A percentile compares a stretch with the other conserved stretches of the same genome.
phyloP scores from a whole-genome alignment of 2,113 vertebrate species.

The Steatornis caripensis region DNA sequence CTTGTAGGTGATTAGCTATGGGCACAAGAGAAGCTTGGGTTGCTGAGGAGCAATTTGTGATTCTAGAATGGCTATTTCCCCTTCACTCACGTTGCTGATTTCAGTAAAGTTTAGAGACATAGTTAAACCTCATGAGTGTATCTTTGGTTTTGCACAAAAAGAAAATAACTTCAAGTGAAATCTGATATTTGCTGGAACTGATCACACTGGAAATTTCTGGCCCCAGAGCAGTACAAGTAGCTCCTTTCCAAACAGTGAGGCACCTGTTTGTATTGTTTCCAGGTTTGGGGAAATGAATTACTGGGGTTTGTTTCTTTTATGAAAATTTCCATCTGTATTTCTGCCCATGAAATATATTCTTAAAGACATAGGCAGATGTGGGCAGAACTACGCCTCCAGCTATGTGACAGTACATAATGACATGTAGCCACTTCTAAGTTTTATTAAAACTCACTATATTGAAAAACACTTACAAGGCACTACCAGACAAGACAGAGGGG shows the following conservation, averaged over 20 bases:
- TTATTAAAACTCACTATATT: background rate
- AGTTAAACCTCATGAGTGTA: background rate
- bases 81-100: background rate
- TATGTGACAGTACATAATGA: background rate
- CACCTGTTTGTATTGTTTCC: background rate
- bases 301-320: background rate
- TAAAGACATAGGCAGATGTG: background rate
- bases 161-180: background rate
- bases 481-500: background rate
- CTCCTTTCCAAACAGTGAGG: background rate
- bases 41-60: background rate
- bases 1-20: background rate
- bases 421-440: background rate
- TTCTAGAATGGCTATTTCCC: background rate
- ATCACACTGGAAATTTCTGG: background rate
- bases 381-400: background rate
- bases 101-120: background rate
- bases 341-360: background rate
- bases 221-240: background rate
- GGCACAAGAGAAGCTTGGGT: background rate
- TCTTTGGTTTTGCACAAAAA: background rate
- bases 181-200: background rate
- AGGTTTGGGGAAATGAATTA: background rate
- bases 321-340: background rate
- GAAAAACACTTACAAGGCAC: background rate